phyloP scores from a whole-genome alignment of 2,113 vertebrate species.

The Dendrocopos noguchii region DNA sequence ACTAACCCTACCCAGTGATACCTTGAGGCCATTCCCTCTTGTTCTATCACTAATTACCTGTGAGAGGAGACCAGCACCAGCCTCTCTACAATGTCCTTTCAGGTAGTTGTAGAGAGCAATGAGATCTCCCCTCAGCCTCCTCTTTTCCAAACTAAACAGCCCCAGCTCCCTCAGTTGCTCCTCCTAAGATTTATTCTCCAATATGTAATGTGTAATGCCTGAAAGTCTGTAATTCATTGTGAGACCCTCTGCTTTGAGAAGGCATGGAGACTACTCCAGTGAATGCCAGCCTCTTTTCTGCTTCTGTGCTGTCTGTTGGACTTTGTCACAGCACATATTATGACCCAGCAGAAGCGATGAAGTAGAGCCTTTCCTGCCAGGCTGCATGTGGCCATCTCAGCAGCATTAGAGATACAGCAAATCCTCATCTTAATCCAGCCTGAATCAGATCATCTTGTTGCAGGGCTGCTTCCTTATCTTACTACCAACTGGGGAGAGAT shows the following conservation, averaged over 20 bases:
- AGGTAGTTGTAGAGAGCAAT: too few species aligned
- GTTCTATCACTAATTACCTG: too few species aligned
- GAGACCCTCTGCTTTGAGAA: not conserved
- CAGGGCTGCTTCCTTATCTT: constrained; percentile 20
- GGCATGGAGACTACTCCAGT: not conserved
- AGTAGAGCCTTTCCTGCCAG: constrained; percentile 19
- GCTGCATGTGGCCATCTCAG: constrained; percentile 14
- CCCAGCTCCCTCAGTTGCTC: too few species aligned
- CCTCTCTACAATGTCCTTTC: too few species aligned
- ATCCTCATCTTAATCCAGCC: constrained; percentile 23
- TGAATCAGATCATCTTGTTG: constrained; percentile 45
- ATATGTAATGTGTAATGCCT: not conserved
- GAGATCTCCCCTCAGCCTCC: too few species aligned
- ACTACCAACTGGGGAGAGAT: constrained; percentile 16
- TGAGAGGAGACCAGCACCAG: too few species aligned
- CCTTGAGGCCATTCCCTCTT: too few species aligned
- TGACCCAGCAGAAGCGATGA: constrained; percentile 27
- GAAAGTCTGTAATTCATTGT: not conserved
- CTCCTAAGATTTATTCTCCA: too few species aligned
- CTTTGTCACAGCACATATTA: not conserved
- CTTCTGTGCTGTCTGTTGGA: constrained; percentile 8
- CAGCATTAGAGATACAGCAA: constrained; percentile 51
- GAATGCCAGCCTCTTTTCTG: constrained; percentile 34
- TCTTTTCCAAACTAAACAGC: too few species aligned
- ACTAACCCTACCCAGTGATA: too few species aligned